Base-by-base conservation (phyloP, 1,140 invertebrate genomes). In the Zophobas atratus region DNA sequence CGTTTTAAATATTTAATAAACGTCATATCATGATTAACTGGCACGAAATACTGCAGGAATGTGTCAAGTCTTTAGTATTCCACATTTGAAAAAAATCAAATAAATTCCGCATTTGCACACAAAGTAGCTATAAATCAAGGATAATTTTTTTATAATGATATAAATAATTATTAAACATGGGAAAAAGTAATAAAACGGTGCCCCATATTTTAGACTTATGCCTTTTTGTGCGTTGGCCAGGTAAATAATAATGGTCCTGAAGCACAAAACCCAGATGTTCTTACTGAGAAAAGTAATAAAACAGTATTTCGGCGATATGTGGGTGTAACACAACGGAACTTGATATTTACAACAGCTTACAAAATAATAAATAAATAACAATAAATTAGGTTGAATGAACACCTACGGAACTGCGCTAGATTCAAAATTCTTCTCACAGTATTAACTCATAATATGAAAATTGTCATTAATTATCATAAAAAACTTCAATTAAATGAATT, bases 281-380 rank as follows among this genome's bases (percentile, higher is more conserved):
- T n/a, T 67, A 67, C 38, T 46, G 32, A 46, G 60, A 67, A 67
- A 67, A 67, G 60, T 43, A 67, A 67, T 67, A 67, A 67, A 67
- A 67, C 60, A 67, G 60, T 67, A 43, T 67, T 67, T 67, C 39
- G 38, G 60, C 38, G 8, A 63, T 39, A 67, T 46, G 60, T 67
- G 60, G 60, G 60, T 67, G 60, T 8, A 67, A 67, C 39, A 67
- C 60, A 67, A 67, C 60, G 60, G 60, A 67, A 67, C 60, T 43
- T 67, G 60, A 46, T 67, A 67, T 67, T 67, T 67, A 67, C 60
- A 67, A 67, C 60, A 43, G 60, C 33, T 33, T 33, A n/a, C 49
- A 51, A 67, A 67, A 67, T 67, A 67, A 67, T 67, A 67, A 67
- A 67, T 67, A 67, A 67, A 67, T 67, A 67, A 67, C 60, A 67